Base-by-base conservation (phyloP, 1,140 invertebrate species). In the Sipha flava region DNA sequence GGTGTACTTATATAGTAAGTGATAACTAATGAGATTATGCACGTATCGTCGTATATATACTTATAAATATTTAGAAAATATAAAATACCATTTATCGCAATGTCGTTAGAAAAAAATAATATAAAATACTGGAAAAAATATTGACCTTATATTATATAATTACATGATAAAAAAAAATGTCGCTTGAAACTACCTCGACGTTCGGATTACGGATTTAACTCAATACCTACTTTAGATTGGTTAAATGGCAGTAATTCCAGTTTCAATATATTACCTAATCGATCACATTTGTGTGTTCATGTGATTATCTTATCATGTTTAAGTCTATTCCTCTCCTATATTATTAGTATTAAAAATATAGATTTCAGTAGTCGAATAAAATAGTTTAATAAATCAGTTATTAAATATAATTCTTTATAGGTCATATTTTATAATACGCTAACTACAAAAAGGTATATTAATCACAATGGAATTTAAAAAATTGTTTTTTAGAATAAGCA, bases 131-230 rank as follows among this genome's bases (percentile, higher is more conserved):
- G 26, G 12, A 37, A 64, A 64, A n/a, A 49, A 68, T 68, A 68
- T 68, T 26, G 34, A 68, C 64, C 34, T 68, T 68, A 68, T 26
- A 26, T 43, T 43, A 26, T 37, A 16, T 43, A 1, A 43, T 64
- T 64, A 37, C 37, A 64, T 64, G 43, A 68, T 43, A 62, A 7
- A n/a, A 59, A 64, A 68, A 68, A 68, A 68, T 68, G 64, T 68
- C 64, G 23, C 37, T 43, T 26, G 34, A 43, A 66, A 68, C 64
- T 43, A 40, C n/a, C n/a, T 43, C 37, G 4, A 43, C 64, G n/a
- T 40, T 5, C 34, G n/a, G 34, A n/a, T 5, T 43, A 68, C 21
- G 37, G 21, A 68, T 68, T 68, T 21, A 6, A 43, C 29, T 43
- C 14, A 16, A 43, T n/a, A n/a, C n/a, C 23, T 64, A 37, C 62